These are phyloP conservation scores for Vanacampus margaritifer DNA, from an alignment of 2,113 vertebrate species.

Conservation along the genomic window DNA sequence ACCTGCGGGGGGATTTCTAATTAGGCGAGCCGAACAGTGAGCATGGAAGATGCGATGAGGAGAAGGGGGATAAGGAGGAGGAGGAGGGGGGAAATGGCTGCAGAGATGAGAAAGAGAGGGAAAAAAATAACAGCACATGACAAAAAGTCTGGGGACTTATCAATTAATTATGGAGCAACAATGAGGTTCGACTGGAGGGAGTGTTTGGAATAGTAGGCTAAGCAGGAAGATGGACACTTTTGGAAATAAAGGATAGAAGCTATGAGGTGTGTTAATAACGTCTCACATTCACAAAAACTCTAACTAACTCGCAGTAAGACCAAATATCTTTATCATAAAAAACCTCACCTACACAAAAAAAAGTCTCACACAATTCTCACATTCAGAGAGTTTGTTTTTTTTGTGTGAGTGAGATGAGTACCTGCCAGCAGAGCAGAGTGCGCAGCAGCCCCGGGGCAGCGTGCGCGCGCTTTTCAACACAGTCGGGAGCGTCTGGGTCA, in stretches of 20 bases:
- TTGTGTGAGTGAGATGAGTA: background rate
- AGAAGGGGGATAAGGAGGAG: constrained; percentile 24
- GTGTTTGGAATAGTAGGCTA: constrained; percentile 10
- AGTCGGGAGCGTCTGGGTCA: constrained; percentile 37
- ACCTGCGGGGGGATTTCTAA: constrained; percentile 60
- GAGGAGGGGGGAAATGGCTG: constrained; percentile 31
- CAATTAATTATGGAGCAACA: constrained; percentile 35
- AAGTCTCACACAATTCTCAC: too few relatives aligned
- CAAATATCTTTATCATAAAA: too few relatives aligned
- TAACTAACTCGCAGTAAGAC: too few relatives aligned
- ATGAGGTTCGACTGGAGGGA: constrained; percentile 15
- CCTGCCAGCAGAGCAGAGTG: constrained; percentile 34
- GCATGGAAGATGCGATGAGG: constrained; percentile 17
- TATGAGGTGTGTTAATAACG: background rate
- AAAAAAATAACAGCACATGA: constrained; percentile 31
- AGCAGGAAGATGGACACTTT: constrained; percentile 9
- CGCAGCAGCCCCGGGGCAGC: constrained; percentile 27
- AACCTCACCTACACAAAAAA: too few relatives aligned
- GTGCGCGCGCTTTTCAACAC: constrained; percentile 32
- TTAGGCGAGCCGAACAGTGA: constrained; percentile 41
- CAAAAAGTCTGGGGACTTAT: constrained; percentile 38
- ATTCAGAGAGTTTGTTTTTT: too few relatives aligned
- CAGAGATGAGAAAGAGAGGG: constrained; percentile 22
- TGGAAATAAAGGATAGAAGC: constrained; percentile 21
- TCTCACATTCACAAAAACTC: too few relatives aligned